phyloP scores from a whole-genome alignment of 2,888 invertebrate species.

The Pecten maximus region DNA sequence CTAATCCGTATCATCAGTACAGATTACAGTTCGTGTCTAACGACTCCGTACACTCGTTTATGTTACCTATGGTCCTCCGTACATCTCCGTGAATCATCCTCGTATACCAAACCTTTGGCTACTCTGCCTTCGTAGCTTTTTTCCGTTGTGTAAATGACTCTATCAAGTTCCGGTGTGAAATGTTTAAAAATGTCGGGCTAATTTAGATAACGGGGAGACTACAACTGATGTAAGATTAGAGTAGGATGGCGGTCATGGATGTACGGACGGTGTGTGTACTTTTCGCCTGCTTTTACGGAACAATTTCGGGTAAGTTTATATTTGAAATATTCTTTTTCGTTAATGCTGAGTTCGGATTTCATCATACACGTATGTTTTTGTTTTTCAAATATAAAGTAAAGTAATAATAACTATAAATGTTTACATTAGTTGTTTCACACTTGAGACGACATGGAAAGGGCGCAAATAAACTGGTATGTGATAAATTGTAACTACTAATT shows the following conservation, averaged over 20 bases:
- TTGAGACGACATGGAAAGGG: too few relatives aligned
- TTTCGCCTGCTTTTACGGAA: not conserved
- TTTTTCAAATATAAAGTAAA: too few relatives aligned
- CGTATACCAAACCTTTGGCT: not conserved
- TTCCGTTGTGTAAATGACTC: constrained; percentile 6
- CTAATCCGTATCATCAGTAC: too few relatives aligned
- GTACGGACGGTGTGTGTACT: not conserved
- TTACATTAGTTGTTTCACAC: too few relatives aligned
- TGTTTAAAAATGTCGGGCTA: constrained; percentile 23
- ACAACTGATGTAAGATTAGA: constrained; percentile 32
- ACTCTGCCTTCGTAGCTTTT: not conserved
- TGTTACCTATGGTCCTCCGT: not conserved
- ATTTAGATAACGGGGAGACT: not conserved
- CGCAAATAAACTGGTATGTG: too few relatives aligned
- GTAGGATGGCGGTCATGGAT: not conserved
- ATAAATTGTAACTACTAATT: too few relatives aligned
- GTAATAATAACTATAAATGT: too few relatives aligned
- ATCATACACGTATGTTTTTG: too few relatives aligned
- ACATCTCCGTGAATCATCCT: not conserved
- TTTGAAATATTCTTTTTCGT: not conserved
- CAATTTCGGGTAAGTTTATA: not conserved
- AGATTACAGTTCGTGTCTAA: too few relatives aligned
- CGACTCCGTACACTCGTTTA: too few relatives aligned
- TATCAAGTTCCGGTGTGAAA: constrained; percentile 23
- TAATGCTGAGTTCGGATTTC: too few relatives aligned